A percentile compares a stretch with the other conserved stretches of the same genome.
Conservation (phyloP, 2,888 invertebrate genomes). For the Agonum fuliginosum region DNA sequence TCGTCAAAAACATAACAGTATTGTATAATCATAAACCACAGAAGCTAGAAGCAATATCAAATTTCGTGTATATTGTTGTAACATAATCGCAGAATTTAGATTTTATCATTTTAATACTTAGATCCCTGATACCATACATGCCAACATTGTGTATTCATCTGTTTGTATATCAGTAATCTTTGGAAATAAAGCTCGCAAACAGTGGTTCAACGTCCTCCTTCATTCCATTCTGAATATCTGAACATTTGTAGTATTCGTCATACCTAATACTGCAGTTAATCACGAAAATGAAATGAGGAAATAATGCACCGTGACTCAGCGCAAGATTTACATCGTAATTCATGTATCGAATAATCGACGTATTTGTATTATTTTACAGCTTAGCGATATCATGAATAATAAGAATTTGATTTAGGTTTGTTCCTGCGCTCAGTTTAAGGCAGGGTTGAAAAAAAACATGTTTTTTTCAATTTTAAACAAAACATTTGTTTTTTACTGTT, state of each 20-base stretch:
- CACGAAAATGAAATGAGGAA: no score
- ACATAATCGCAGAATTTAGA: slow-evolving; percentile 3
- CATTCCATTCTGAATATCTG: not conserved
- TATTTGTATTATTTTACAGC: no score
- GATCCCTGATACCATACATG: slow-evolving; percentile 2
- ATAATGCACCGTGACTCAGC: no score
- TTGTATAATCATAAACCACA: not conserved
- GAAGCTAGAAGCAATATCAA: slow-evolving; percentile 10
- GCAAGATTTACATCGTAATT: no score
- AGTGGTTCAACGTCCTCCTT: not conserved
- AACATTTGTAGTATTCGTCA: no score
- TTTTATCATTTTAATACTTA: slow-evolving; percentile 16
- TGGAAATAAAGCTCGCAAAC: slow-evolving; percentile 1
- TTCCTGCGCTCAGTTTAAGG: no score
- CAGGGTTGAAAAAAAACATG: no score
- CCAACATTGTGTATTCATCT: slow-evolving; percentile 12
- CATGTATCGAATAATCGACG: no score
- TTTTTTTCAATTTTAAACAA: no score
- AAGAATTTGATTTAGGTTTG: no score
- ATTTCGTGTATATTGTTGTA: slow-evolving; percentile 29
- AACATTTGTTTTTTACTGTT: no score
- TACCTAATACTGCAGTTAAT: not conserved
- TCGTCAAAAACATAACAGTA: not conserved
- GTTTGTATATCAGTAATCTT: slow-evolving; percentile 12
- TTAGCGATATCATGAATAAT: no score